Evolutionary conservation across 2,113 vertebrate genomes (phyloP).

Genomic region (Leuciscus idus): DNA sequence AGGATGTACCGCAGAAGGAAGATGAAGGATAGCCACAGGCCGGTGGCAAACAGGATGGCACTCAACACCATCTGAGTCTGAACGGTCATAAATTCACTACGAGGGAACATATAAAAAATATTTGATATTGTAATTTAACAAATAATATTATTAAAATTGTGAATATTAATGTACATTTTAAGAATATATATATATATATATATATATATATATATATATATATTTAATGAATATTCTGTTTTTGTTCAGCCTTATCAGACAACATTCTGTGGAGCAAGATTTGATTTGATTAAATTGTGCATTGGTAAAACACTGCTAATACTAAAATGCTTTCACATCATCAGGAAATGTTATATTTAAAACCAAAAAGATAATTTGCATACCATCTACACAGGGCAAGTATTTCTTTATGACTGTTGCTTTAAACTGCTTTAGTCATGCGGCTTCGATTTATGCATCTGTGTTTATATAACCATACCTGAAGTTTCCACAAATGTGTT

Average conservation of each 20-base stretch:
- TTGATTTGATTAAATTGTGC: too few relatives aligned
- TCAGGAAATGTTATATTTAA: too few relatives aligned
- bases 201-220: too few relatives aligned
- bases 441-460: not conserved
- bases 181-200: too few relatives aligned
- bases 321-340: too few relatives aligned
- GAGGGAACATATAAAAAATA: not conserved
- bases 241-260: too few relatives aligned
- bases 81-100: constrained; percentile 70
- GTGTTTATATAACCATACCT: constrained; percentile 52
- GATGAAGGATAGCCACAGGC: constrained; percentile 85
- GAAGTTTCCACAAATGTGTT: not conserved
- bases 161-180: too few relatives aligned
- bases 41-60: constrained; percentile 85
- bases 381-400: not conserved
- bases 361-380: not conserved
- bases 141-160: too few relatives aligned
- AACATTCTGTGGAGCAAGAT: too few relatives aligned
- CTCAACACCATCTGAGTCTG: constrained; percentile 79
- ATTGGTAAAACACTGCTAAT: too few relatives aligned
- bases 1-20: constrained; percentile 84
- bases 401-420: not conserved
- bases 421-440: not conserved
- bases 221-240: too few relatives aligned
- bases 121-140: too few relatives aligned